Conservation (phyloP, 2,797 vertebrate genomes). For the Simalia tracyae region DNA sequence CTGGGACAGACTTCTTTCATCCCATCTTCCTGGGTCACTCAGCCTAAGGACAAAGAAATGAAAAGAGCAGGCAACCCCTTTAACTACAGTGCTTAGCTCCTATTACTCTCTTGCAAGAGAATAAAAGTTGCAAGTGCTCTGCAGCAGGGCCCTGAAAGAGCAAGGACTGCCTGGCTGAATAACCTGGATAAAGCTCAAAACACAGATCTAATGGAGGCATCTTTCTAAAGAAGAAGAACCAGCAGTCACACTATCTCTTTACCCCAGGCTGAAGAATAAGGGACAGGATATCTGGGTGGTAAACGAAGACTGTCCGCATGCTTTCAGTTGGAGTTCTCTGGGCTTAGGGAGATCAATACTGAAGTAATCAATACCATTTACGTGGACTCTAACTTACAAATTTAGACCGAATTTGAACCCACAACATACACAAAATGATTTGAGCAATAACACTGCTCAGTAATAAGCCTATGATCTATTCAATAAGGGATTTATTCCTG, state of each 20-base stretch:
- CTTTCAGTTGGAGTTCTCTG: neutral
- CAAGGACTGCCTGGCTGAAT: neutral
- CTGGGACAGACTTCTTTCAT: constrained; percentile 83
- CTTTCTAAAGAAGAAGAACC: neutral
- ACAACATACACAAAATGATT: neutral
- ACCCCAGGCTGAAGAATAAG: neutral
- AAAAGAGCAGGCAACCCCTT: constrained; percentile 38
- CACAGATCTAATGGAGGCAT: neutral
- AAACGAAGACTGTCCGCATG: neutral
- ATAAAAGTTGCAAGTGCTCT: neutral
- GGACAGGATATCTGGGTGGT: neutral
- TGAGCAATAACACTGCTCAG: neutral
- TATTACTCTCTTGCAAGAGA: neutral
- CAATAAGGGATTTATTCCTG: neutral
- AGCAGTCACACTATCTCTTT: too few relatives aligned
- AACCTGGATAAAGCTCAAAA: neutral
- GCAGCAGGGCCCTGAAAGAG: neutral
- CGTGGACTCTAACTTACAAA: too few relatives aligned
- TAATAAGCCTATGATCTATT: neutral
- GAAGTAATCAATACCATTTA: too few relatives aligned
- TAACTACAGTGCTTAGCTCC: neutral
- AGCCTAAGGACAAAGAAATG: constrained; percentile 56
- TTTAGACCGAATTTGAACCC: too few relatives aligned
- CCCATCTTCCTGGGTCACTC: constrained; percentile 88
- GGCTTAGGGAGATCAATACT: too few relatives aligned